These are phyloP conservation scores for Acanthurus lineatus DNA, from an alignment of 2,797 vertebrate species.

Conservation along the genomic window DNA sequence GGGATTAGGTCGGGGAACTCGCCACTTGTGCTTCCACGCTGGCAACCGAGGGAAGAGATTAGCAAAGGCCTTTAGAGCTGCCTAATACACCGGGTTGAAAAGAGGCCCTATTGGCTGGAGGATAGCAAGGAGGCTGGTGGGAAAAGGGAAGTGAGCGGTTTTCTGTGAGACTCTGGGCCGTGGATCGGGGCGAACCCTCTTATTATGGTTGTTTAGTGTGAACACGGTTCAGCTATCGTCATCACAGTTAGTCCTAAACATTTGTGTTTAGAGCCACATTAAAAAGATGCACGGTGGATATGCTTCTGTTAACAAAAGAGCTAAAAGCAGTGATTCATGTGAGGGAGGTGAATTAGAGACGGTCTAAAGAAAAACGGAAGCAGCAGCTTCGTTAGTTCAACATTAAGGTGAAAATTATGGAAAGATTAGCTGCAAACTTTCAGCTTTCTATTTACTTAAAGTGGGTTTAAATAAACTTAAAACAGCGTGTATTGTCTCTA, in stretches of 20 bases:
- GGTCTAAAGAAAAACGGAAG: not conserved
- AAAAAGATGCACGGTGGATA: not conserved
- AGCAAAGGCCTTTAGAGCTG: constrained; percentile 65
- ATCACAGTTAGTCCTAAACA: constrained; percentile 34
- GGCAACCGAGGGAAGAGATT: constrained; percentile 71
- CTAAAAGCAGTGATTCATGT: not conserved
- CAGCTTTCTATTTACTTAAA: not conserved
- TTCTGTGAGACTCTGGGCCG: constrained; percentile 20
- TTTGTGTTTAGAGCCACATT: constrained; percentile 35
- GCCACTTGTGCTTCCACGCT: constrained; percentile 60
- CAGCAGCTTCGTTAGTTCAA: not conserved
- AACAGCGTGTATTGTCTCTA: no score
- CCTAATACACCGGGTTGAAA: constrained; percentile 54
- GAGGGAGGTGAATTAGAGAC: not conserved
- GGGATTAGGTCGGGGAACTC: constrained; percentile 75
- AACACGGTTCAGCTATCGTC: constrained; percentile 30
- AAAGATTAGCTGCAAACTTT: not conserved
- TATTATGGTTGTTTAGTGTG: constrained; percentile 36
- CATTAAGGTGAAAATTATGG: not conserved
- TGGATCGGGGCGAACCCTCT: constrained; percentile 23
- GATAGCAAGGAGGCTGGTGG: constrained; percentile 49
- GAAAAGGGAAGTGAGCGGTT: constrained; percentile 54
- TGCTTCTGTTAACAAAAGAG: constrained; percentile 4
- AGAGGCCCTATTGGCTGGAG: constrained; percentile 48
- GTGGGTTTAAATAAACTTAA: not conserved